phyloP scores from a whole-genome alignment of 2,113 vertebrate species.

The Dromiciops gliroides region DNA sequence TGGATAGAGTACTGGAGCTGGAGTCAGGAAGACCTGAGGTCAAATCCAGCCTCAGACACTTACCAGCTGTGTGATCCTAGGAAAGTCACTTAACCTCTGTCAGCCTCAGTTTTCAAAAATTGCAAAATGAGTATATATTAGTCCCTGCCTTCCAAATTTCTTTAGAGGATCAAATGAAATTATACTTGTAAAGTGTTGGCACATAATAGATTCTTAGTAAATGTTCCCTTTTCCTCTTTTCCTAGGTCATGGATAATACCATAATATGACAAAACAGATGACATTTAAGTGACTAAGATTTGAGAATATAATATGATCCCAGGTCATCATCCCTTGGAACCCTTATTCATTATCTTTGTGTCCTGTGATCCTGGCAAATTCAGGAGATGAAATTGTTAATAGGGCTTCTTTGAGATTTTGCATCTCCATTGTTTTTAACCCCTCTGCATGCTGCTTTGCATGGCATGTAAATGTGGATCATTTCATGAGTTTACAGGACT shows the following conservation, averaged over 20 bases:
- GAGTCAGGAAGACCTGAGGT: background rate
- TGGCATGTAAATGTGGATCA: conserved; percentile 54
- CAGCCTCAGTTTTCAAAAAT: background rate
- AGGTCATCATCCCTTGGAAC: background rate
- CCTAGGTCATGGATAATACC: background rate
- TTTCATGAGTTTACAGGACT: conserved; percentile 44
- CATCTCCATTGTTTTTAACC: background rate
- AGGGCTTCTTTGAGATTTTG: rapidly evolving
- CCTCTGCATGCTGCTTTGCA: background rate
- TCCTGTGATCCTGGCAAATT: background rate
- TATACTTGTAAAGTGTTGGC: background rate
- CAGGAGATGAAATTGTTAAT: background rate
- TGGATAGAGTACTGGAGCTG: background rate
- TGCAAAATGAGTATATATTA: background rate
- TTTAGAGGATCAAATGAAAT: background rate
- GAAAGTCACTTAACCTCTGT: background rate
- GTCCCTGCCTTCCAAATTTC: background rate
- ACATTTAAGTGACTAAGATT: background rate
- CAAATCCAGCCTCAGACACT: background rate
- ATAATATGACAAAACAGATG: background rate
- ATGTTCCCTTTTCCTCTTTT: background rate
- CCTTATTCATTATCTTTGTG: background rate
- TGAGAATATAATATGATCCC: background rate
- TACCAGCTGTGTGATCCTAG: background rate
- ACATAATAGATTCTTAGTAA: background rate